phyloP scores from a whole-genome alignment of 1,140 invertebrate species.

The Drosophila teissieri region DNA sequence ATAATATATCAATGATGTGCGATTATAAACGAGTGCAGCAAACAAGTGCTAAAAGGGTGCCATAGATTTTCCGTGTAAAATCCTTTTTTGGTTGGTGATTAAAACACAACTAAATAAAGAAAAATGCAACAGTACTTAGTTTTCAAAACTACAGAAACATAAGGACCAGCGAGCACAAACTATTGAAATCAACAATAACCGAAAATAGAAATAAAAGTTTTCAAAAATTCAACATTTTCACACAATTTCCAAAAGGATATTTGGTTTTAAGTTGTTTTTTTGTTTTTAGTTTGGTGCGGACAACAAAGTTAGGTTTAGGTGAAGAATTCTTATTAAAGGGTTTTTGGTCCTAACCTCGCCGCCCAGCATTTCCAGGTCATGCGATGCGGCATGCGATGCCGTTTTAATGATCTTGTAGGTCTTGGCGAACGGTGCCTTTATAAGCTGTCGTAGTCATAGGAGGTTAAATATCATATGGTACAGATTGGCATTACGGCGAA shows the following conservation, averaged over 20 bases:
- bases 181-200: slow-evolving; percentile 27
- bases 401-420: slow-evolving; percentile 97
- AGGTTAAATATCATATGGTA: slow-evolving; percentile 50
- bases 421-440: slow-evolving; percentile 97
- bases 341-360: slow-evolving; percentile 85
- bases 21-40: slow-evolving; percentile 26
- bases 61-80: slow-evolving; percentile 24
- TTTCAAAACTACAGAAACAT: slow-evolving; percentile 45
- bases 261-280: slow-evolving; percentile 28
- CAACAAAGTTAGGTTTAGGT: slow-evolving; percentile 73
- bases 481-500: slow-evolving; percentile 16
- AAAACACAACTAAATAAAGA: slow-evolving; percentile 33
- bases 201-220: slow-evolving; percentile 34
- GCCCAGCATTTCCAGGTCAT: slow-evolving; percentile 88
- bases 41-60: slow-evolving; percentile 52
- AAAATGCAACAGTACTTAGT: slow-evolving; percentile 51
- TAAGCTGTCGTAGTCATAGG: slow-evolving; percentile 88
- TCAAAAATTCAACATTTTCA: slow-evolving; percentile 67
- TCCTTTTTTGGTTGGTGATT: slow-evolving; percentile 12
- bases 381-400: slow-evolving; percentile 89
- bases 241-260: slow-evolving; percentile 59
- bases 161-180: slow-evolving; percentile 65
- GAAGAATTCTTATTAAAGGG: slow-evolving; percentile 72
- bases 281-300: slow-evolving; percentile 53
- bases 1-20: slow-evolving; percentile 39